These are phyloP conservation scores for Oryctes rhinoceros DNA, from an alignment of 1,140 invertebrate genomes.

Conservation along the genomic window DNA sequence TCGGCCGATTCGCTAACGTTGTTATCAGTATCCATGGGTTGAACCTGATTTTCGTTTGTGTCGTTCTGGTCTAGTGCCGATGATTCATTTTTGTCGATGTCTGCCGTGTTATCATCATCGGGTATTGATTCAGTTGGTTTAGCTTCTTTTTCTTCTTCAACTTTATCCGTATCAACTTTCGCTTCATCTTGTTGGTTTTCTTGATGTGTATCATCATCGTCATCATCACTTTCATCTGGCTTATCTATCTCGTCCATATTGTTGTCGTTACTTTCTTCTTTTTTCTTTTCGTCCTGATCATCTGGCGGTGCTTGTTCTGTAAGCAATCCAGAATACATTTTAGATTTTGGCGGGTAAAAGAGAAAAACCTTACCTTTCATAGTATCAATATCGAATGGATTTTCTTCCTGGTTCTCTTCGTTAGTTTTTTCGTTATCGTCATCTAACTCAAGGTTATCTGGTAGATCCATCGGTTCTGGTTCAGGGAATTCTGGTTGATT, in stretches of 20 bases:
- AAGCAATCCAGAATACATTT: not conserved
- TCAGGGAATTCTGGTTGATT: constrained; percentile 78
- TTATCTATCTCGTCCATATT: constrained; percentile 62
- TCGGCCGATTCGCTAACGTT: constrained; percentile 58
- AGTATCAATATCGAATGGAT: constrained; percentile 84
- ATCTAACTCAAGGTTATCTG: constrained; percentile 86
- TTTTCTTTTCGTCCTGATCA: constrained; percentile 60
- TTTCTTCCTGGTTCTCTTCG: constrained; percentile 72
- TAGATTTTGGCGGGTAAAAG: not conserved
- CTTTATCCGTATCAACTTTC: constrained; percentile 50
- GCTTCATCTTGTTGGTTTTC: constrained; percentile 58
- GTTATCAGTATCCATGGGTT: constrained; percentile 60
- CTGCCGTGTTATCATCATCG: constrained; percentile 48
- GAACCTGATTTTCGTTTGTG: constrained; percentile 61
- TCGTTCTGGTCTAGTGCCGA: constrained; percentile 59
- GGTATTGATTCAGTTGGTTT: constrained; percentile 54
- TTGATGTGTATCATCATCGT: constrained; percentile 50
- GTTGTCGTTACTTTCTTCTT: constrained; percentile 60
- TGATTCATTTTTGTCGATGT: constrained; percentile 45
- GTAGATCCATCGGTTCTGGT: constrained; percentile 85
- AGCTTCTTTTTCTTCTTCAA: constrained; percentile 57
- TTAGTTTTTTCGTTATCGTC: constrained; percentile 71
- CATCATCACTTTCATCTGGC: constrained; percentile 55
- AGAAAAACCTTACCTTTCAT: constrained; percentile 67
- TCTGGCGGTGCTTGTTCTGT: constrained; percentile 50